phyloP scores from a whole-genome alignment of 2,113 vertebrate genomes.

The Esox niger region DNA sequence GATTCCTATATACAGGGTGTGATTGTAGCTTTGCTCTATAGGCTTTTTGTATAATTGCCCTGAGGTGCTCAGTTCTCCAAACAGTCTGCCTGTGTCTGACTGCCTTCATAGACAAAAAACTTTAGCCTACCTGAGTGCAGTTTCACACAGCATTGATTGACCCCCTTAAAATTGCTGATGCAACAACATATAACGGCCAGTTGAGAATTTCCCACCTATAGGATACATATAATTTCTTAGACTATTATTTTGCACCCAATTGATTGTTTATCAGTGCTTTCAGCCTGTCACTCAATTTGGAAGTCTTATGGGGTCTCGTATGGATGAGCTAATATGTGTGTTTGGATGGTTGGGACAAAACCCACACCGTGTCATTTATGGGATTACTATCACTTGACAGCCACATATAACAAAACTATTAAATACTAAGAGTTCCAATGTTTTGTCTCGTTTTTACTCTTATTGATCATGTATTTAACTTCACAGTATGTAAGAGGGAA shows the following conservation, averaged over 20 bases:
- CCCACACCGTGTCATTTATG: conserved; percentile 46
- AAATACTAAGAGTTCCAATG: conserved; percentile 60
- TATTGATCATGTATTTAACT: conserved; percentile 50
- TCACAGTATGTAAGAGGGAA: background rate
- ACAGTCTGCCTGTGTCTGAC: background rate
- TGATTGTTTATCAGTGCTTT: conserved; percentile 43
- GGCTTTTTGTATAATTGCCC: conserved; percentile 22
- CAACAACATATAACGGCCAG: background rate
- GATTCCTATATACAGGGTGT: conserved; percentile 24
- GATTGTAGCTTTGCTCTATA: conserved; percentile 20
- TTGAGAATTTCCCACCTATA: background rate
- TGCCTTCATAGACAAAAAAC: conserved; percentile 29
- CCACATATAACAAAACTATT: conserved; percentile 42
- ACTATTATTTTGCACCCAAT: conserved; percentile 27
- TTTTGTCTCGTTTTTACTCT: conserved; percentile 49
- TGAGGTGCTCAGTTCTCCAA: conserved; percentile 27
- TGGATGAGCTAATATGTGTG: background rate
- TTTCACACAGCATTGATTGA: background rate
- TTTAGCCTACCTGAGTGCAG: conserved; percentile 23
- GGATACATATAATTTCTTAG: conserved; percentile 12
- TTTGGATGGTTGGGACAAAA: background rate
- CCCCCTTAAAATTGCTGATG: background rate
- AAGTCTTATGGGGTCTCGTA: background rate
- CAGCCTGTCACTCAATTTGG: conserved; percentile 41
- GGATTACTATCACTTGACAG: conserved; percentile 46